phyloP scores from a whole-genome alignment of 2,113 vertebrate genomes.

The Lagopus muta region DNA sequence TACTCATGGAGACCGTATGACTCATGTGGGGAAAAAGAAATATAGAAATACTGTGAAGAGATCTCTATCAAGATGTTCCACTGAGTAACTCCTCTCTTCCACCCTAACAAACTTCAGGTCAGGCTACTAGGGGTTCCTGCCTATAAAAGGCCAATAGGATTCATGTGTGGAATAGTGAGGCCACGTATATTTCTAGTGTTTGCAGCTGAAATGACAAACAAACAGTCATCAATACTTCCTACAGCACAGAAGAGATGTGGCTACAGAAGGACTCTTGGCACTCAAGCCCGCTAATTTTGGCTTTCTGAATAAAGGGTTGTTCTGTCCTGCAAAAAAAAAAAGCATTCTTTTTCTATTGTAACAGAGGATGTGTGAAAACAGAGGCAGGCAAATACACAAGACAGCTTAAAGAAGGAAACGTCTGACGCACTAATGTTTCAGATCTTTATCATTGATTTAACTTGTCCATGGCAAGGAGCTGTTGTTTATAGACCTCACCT shows the following conservation, averaged over 20 bases:
- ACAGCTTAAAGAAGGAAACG: constrained; percentile 41
- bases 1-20: background rate
- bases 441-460: constrained; percentile 42
- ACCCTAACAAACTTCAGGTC: background rate
- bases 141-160: background rate
- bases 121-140: background rate
- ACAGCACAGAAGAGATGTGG: background rate
- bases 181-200: background rate
- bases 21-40: background rate
- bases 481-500: constrained; percentile 24
- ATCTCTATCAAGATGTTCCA: background rate
- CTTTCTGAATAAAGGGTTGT: constrained; percentile 23
- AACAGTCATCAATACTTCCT: constrained; percentile 42
- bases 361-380: background rate
- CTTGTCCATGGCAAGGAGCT: background rate
- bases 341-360: constrained; percentile 24
- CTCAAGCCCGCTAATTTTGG: background rate
- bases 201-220: constrained; percentile 47
- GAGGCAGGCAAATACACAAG: constrained; percentile 14
- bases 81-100: constrained; percentile 6
- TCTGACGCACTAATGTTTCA: constrained; percentile 16
- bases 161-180: constrained; percentile 11
- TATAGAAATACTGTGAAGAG: background rate
- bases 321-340: background rate
- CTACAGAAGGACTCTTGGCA: constrained; percentile 31